Evolutionary conservation across 2,888 invertebrate species (phyloP).

Genomic region (Unio pictorum): DNA sequence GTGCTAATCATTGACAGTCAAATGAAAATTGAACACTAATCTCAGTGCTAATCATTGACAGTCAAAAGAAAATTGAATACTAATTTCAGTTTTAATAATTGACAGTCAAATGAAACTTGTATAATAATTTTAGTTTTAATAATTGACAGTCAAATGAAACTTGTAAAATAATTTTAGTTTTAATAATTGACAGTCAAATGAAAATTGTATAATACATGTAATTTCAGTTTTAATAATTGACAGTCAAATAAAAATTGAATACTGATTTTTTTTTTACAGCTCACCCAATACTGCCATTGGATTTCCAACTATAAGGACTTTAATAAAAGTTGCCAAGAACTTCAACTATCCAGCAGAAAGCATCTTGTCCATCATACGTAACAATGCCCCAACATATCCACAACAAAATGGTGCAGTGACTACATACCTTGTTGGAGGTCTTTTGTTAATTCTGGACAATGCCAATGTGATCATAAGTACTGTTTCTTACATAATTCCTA

Average conservation of each 20-base stretch:
- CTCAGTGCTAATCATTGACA: no score
- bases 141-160: neutral
- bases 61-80: no score
- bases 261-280: conserved; percentile 17
- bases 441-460: conserved; percentile 44
- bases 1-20: no score
- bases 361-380: conserved; percentile 34
- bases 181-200: no score
- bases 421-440: conserved; percentile 44
- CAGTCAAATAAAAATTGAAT: neutral
- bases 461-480: conserved; percentile 28
- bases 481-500: conserved; percentile 28
- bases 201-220: no score
- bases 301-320: conserved; percentile 37
- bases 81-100: no score
- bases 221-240: no score
- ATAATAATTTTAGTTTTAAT: no score
- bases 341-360: conserved; percentile 34
- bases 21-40: no score
- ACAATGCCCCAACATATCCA: conserved; percentile 27
- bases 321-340: conserved; percentile 34
- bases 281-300: conserved; percentile 37
- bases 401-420: conserved; percentile 21
- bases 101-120: no score
- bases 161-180: neutral